These are phyloP conservation scores for Trichopria drosophilae DNA, from an alignment of 2,888 invertebrate genomes.

Conservation along the genomic window DNA sequence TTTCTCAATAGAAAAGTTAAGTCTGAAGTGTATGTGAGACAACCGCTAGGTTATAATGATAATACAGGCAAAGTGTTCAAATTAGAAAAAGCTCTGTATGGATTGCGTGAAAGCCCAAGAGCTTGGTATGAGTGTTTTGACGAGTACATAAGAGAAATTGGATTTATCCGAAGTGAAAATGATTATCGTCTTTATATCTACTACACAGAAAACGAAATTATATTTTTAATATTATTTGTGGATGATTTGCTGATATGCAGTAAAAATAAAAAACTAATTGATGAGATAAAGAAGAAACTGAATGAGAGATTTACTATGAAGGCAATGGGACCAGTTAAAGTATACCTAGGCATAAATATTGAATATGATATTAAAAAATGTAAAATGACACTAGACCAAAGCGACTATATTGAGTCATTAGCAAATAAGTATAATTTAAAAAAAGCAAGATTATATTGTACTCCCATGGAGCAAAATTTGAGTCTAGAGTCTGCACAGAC, in stretches of 20 bases:
- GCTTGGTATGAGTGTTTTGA: conserved; percentile 36
- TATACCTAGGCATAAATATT: neutral
- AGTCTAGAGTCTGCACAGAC: conserved; percentile 31
- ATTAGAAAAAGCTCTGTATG: conserved; percentile 35
- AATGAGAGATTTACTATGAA: conserved; percentile 1
- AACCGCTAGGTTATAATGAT: conserved; percentile 26
- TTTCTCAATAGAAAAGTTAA: conserved; percentile 29
- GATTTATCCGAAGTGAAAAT: conserved; percentile 20
- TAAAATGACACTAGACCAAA: conserved; percentile 1
- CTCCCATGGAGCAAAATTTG: conserved; percentile 16
- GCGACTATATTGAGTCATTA: conserved; percentile 6
- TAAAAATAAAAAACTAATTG: conserved; percentile 8
- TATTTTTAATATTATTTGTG: conserved; percentile 15
- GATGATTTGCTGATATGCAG: conserved; percentile 18
- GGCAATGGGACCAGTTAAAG: conserved; percentile 1
- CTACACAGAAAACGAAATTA: conserved; percentile 3
- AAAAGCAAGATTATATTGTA: conserved; percentile 6
- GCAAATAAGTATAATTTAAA: conserved; percentile 1
- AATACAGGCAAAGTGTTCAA: conserved; percentile 20
- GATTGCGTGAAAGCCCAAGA: conserved; percentile 35
- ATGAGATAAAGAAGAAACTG: conserved; percentile 2
- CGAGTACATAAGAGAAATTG: conserved; percentile 28
- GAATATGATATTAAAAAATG: conserved; percentile 4
- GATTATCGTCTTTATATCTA: conserved; percentile 25
- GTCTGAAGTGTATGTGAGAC: conserved; percentile 27